phyloP scores from a whole-genome alignment of 1,140 invertebrate genomes.

The Tetramorium parvispinum region DNA sequence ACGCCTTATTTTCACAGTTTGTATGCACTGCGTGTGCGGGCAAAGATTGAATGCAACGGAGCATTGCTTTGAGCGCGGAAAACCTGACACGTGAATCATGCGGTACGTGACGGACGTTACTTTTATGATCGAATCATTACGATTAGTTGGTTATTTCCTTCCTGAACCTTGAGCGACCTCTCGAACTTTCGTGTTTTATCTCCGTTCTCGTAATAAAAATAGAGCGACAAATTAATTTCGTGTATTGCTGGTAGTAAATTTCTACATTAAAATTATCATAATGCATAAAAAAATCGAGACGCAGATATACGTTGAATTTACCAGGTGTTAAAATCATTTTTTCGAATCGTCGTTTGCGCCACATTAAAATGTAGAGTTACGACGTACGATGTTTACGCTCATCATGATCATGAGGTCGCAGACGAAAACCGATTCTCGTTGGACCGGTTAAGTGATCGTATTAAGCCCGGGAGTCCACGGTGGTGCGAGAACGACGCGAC shows the following conservation, averaged over 20 bases:
- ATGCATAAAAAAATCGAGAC: background rate
- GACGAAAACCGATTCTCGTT: conserved; percentile 28
- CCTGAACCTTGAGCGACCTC: background rate
- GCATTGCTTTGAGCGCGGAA: background rate
- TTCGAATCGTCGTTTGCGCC: background rate
- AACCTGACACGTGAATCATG: background rate
- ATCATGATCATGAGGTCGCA: background rate
- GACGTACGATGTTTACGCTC: background rate
- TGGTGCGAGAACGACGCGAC: conserved; percentile 15
- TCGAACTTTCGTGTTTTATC: background rate
- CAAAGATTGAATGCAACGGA: background rate
- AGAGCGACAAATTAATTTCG: background rate
- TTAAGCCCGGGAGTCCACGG: conserved; percentile 17
- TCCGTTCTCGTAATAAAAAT: background rate
- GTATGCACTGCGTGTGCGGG: background rate
- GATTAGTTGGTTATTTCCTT: background rate
- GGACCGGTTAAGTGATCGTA: conserved; percentile 43
- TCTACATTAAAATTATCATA: background rate
- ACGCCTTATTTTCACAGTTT: conserved; percentile 18
- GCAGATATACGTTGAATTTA: background rate
- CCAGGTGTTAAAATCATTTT: background rate
- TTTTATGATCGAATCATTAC: background rate
- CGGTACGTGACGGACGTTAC: background rate
- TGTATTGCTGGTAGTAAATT: background rate
- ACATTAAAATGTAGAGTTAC: conserved; percentile 10